Conservation (phyloP, 53 echinoderm and acorn worm species). For the Pentamera pediparva region DNA sequence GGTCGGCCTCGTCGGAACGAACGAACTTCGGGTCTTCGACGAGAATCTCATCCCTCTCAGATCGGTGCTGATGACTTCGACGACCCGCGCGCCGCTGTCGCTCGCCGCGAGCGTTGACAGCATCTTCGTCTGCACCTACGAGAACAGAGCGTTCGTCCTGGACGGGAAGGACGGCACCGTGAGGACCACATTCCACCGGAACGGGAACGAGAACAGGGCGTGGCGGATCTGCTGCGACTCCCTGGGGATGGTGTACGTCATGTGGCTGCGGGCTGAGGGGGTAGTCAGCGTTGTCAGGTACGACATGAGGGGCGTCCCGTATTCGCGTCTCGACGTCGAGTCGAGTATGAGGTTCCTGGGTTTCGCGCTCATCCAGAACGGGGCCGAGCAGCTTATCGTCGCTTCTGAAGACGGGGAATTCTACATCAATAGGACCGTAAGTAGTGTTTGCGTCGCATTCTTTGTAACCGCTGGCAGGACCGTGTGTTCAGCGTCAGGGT, state of each 20-base stretch:
- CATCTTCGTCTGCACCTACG: slow-evolving; percentile 18
- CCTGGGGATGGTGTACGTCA: slow-evolving; percentile 8
- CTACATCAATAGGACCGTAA: slow-evolving; percentile 1
- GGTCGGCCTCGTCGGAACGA: slow-evolving; percentile 8
- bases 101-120: neutral
- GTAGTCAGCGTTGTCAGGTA: slow-evolving; percentile 3
- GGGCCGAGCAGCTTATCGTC: neutral
- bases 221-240: slow-evolving; percentile 12
- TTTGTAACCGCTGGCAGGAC: too few species aligned
- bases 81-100: slow-evolving; percentile 4
- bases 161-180: neutral
- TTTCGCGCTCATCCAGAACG: slow-evolving; percentile 17
- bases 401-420: slow-evolving; percentile 7
- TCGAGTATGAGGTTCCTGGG: slow-evolving; percentile 3
- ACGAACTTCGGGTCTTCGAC: slow-evolving; percentile 1
- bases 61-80: neutral
- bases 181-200: neutral
- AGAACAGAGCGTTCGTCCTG: slow-evolving; percentile 12
- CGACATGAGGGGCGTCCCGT: neutral
- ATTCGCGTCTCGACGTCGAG: slow-evolving; percentile 3
- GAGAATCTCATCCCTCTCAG: neutral
- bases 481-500: too few species aligned
- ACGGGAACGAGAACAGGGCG: slow-evolving; percentile 7
- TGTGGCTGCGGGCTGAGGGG: slow-evolving; percentile 1
- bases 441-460: too few species aligned